Conservation (phyloP, 2,888 invertebrate genomes). For the Polydrusus pterygomalis region DNA sequence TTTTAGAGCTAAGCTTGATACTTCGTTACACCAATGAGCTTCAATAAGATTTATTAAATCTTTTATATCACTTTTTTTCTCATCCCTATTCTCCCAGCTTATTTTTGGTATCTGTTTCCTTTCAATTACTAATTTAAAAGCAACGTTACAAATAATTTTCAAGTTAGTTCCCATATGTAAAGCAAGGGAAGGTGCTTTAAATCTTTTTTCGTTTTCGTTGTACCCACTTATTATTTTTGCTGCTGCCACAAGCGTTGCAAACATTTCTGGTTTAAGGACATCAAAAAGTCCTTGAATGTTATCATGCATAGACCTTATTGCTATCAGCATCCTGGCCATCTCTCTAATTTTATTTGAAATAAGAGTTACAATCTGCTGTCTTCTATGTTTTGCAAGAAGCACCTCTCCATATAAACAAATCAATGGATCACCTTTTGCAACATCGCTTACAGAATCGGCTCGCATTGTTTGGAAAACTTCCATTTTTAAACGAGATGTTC, state of each 20-base stretch:
- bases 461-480: conserved; percentile 56
- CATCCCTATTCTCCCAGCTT: conserved; percentile 35
- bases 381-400: conserved; percentile 55
- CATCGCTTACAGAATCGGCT: conserved; percentile 54
- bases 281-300: conserved; percentile 43
- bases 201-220: conserved; percentile 39
- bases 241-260: conserved; percentile 38
- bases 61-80: conserved; percentile 50
- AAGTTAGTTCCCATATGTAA: conserved; percentile 55
- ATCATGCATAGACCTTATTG: conserved; percentile 35
- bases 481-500: conserved; percentile 46
- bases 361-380: conserved; percentile 52
- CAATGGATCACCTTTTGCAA: conserved; percentile 56
- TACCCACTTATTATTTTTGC: conserved; percentile 53
- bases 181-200: conserved; percentile 51
- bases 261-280: conserved; percentile 50
- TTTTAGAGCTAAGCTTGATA: conserved; percentile 59
- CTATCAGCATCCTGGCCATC: conserved; percentile 50
- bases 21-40: conserved; percentile 59
- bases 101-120: conserved; percentile 43
- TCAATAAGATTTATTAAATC: conserved; percentile 49
- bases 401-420: conserved; percentile 57
- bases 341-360: conserved; percentile 58
- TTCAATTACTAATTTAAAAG: conserved; percentile 50
- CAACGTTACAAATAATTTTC: conserved; percentile 51